Conservation (phyloP, 2,888 invertebrate species). For the Cylindroiulus punctatus region DNA sequence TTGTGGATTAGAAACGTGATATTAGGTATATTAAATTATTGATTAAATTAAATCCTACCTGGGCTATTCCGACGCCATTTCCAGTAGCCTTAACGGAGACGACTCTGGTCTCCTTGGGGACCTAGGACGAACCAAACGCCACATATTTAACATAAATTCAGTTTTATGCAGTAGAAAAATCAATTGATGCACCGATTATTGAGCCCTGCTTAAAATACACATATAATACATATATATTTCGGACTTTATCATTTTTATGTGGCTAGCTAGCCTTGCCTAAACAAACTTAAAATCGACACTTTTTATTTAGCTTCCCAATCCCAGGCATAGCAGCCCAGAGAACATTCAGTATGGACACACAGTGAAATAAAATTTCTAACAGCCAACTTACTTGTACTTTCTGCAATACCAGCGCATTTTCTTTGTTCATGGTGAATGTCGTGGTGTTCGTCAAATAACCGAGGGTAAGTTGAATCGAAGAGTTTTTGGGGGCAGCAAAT, state of each 20-base stretch:
- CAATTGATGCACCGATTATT: no score
- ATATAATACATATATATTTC: no score
- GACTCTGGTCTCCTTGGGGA: not conserved
- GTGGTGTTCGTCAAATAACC: not conserved
- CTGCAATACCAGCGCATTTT: constrained; percentile 12
- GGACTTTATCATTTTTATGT: no score
- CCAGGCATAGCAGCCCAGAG: no score
- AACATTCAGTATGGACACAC: not conserved
- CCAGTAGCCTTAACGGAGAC: not conserved
- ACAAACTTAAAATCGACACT: no score
- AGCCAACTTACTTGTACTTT: constrained; percentile 8
- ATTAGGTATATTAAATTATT: no score
- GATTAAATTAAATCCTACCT: not conserved
- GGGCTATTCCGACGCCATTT: constrained; percentile 47
- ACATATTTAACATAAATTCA: not conserved
- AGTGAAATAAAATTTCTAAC: not conserved
- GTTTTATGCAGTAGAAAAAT: no score
- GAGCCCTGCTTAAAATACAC: no score
- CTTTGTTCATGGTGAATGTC: not conserved
- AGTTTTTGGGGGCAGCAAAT: not conserved
- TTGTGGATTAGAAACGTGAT: no score
- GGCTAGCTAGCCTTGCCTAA: no score
- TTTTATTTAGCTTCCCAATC: no score
- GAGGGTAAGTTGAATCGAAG: not conserved
- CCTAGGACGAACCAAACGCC: not conserved